phyloP scores from a whole-genome alignment of 2,888 invertebrate genomes.

The Gerris lacustris region DNA sequence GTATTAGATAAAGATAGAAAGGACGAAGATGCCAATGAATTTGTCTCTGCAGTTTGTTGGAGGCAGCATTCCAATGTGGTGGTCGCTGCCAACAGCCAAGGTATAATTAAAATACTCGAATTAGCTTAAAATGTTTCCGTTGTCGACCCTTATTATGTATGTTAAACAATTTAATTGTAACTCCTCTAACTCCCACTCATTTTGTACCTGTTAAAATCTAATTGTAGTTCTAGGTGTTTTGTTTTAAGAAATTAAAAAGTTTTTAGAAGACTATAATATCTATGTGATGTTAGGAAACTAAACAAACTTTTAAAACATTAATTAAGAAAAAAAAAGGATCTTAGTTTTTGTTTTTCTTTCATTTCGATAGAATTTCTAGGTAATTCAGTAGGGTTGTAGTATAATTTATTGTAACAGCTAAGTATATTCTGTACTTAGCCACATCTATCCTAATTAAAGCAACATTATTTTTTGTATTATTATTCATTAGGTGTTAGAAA shows the following conservation, averaged over 20 bases:
- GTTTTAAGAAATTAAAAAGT: not conserved
- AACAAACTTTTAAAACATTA: too few relatives aligned
- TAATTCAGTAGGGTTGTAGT: too few relatives aligned
- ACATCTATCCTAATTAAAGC: too few relatives aligned
- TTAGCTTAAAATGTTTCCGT: constrained; percentile 35
- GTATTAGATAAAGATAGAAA: constrained; percentile 62
- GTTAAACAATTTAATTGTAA: too few relatives aligned
- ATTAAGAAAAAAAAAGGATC: too few relatives aligned
- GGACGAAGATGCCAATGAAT: constrained; percentile 79
- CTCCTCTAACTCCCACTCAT: not conserved
- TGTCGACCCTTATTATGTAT: not conserved
- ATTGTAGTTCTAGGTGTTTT: not conserved
- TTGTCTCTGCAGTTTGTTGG: constrained; percentile 94
- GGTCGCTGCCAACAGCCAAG: constrained; percentile 87
- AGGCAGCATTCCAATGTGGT: constrained; percentile 70
- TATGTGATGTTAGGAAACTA: too few relatives aligned
- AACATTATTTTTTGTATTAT: too few relatives aligned
- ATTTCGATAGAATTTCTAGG: too few relatives aligned
- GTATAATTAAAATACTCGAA: constrained; percentile 78
- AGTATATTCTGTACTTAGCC: too few relatives aligned
- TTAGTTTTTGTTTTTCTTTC: too few relatives aligned
- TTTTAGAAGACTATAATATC: not conserved
- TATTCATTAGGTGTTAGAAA: too few relatives aligned
- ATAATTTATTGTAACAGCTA: too few relatives aligned
- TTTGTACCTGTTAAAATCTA: not conserved